Base-by-base conservation (phyloP, 37 sponge, comb jelly and placozoan genomes). In the Diacarnus erythraeanus region DNA sequence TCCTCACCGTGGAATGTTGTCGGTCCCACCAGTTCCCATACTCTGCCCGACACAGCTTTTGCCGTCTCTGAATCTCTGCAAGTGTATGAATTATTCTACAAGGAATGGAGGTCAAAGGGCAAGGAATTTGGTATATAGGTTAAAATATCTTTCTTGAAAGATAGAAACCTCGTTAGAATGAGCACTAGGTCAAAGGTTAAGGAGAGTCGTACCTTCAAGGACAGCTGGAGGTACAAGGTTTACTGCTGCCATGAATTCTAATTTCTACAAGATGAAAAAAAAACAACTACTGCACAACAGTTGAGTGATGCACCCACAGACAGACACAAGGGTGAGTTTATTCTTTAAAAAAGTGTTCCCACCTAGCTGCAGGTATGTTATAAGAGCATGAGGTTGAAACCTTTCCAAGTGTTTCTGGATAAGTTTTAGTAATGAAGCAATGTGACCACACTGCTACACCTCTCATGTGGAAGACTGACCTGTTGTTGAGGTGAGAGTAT, bases 11-110 rank as follows among this genome's bases (percentile, higher is more conserved):
- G 58, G 71, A 70, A 64, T 87, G 88, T 8, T 75, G 82, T 42
- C 88, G 25, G 70, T 87, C 88, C 88, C 88, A 87, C 88, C 88
- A 87, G 77, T 87, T 87, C 30, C 88, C 88, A 61, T 81, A 77
- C 72, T 87, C 88, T 8, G 82, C 73, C 41, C 63, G 69, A 42
- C 82, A 87, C 51, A 81, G 42, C 71, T 77, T 30, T 56, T 87
- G 88, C 29, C 88, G 27, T 8, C 88, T 66, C 3, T 81, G 88
- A 37, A 87, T 87, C 71, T 87, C 88, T 80, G 34, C 23, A 29
- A 38, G 69, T 27, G 69, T 15, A 17, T 17, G 61, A 60, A 25
- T 20, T 20, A 60, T 17, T n/a, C 3, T 26, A 60, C 4, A 25
- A 60, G 27, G 22, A 25, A 60, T 17, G 22, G 61, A 60, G 61